phyloP scores from a whole-genome alignment of 2,888 invertebrate genomes.

The Drosophila dives region DNA sequence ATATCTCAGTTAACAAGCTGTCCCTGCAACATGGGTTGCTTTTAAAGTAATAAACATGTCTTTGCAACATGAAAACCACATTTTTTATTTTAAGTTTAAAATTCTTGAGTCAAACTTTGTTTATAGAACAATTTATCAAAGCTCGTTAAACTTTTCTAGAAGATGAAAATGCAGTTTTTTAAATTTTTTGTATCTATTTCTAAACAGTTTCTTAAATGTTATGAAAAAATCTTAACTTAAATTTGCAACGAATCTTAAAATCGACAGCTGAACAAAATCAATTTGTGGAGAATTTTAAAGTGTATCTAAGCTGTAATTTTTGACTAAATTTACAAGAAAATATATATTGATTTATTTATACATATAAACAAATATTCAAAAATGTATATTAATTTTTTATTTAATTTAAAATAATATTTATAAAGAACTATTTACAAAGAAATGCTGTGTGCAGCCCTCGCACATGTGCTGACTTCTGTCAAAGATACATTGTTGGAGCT shows the following conservation, averaged over 20 bases:
- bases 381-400: background rate
- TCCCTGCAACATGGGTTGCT: slow-evolving; percentile 14
- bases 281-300: background rate
- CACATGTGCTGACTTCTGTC: slow-evolving; percentile 17
- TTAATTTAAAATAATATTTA: too few species aligned
- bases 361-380: background rate
- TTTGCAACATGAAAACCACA: background rate
- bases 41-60: background rate
- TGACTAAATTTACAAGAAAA: too few species aligned
- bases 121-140: background rate
- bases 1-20: slow-evolving; percentile 51
- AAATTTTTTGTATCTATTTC: background rate
- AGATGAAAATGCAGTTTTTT: background rate
- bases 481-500: slow-evolving; percentile 27
- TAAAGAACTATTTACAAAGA: background rate
- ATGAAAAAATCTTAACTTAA: background rate
- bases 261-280: background rate
- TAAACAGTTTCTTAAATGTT: background rate
- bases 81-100: background rate
- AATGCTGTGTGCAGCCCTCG: slow-evolving; percentile 16
- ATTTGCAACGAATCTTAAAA: background rate
- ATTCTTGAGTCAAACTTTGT: background rate
- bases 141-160: background rate
- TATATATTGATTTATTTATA: too few species aligned
- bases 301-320: background rate